Conservation (phyloP, 2,113 vertebrate genomes). For the Sinocyclocheilus maitianheensis region DNA sequence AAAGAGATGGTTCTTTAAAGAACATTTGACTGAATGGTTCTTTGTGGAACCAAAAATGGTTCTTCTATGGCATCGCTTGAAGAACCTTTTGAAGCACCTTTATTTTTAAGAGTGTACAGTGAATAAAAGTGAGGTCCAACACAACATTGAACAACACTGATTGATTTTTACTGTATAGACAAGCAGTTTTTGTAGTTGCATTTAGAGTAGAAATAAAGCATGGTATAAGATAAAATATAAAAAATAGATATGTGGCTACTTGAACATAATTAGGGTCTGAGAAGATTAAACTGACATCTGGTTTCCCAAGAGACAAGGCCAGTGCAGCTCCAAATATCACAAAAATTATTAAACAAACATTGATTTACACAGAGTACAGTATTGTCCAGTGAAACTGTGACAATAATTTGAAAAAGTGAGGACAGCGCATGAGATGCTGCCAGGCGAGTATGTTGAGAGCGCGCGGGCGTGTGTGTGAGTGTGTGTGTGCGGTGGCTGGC, state of each 20-base stretch:
- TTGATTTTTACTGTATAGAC: not conserved
- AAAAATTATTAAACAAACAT: constrained; percentile 13
- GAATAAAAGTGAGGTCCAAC: not conserved
- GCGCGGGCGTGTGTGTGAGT: not conserved
- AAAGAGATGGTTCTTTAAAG: too few relatives aligned
- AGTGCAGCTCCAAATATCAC: not conserved
- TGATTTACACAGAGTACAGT: constrained; percentile 11
- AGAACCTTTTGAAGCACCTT: too few relatives aligned
- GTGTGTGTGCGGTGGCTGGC: constrained; percentile 10
- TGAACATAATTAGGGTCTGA: not conserved
- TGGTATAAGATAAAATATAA: not conserved
- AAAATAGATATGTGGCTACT: not conserved
- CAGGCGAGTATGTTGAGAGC: constrained; percentile 31
- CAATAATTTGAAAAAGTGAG: constrained; percentile 24
- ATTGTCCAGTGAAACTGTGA: constrained; percentile 2
- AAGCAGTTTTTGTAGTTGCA: not conserved
- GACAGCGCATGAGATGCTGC: constrained; percentile 28
- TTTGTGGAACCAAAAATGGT: too few relatives aligned
- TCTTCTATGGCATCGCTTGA: too few relatives aligned
- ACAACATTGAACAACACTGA: not conserved
- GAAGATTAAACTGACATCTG: not conserved
- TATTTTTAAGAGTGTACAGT: not conserved
- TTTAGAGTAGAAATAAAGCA: not conserved
- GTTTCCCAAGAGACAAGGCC: not conserved
- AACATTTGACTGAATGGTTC: too few relatives aligned